phyloP scores from a whole-genome alignment of 2,888 invertebrate species.

The Cynaeus angustus region DNA sequence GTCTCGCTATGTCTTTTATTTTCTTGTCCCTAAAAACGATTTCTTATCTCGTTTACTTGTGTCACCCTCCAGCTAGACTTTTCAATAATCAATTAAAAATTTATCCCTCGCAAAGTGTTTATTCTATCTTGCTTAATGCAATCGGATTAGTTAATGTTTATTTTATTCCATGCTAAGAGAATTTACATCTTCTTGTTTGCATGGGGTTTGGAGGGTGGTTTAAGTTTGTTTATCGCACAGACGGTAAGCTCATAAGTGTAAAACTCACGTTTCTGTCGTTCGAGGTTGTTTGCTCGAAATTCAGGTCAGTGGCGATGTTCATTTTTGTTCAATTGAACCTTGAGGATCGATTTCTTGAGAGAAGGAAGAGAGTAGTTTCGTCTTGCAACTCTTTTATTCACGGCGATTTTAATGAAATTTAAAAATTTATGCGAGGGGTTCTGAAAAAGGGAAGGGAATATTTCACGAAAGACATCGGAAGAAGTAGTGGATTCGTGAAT shows the following conservation, averaged over 20 bases:
- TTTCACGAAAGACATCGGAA: conserved; percentile 6
- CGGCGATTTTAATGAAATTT: conserved; percentile 6
- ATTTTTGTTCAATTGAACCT: conserved; percentile 16
- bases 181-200: conserved; percentile 3
- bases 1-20: no score
- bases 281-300: background rate
- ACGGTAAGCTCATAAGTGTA: conserved; percentile 7
- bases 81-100: conserved; percentile 11
- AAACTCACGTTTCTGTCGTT: conserved; percentile 1
- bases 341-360: conserved; percentile 4
- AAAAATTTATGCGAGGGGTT: conserved; percentile 1
- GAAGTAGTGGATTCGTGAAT: background rate
- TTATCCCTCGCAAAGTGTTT: background rate
- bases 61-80: background rate
- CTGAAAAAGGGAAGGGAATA: background rate
- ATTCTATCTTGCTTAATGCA: background rate
- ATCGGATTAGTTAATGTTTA: conserved; percentile 1
- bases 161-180: background rate
- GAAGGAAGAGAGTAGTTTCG: background rate
- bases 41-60: no score
- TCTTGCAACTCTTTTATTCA: background rate
- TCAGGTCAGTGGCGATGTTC: conserved; percentile 11
- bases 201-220: background rate
- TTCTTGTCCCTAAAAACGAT: no score
- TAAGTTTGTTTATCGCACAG: background rate